These are phyloP conservation scores for Zaprionus camerounensis DNA, from an alignment of 1,140 invertebrate species.

Conservation along the genomic window DNA sequence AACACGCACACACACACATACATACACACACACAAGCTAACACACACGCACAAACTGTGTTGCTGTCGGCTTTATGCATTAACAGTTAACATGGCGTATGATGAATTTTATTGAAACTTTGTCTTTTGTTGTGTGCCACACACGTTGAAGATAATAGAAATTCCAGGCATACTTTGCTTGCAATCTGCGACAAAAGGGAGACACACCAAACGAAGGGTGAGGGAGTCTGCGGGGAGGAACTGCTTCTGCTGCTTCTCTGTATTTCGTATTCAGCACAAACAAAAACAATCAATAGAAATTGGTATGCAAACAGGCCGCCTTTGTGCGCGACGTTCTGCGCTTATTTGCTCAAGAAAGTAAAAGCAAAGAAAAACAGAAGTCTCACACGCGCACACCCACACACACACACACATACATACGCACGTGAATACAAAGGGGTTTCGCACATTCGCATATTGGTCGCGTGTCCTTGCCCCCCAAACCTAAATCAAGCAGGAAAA, in stretches of 20 bases:
- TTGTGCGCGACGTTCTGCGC: conserved; percentile 49
- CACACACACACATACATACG: background rate
- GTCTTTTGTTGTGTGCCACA: conserved; percentile 55
- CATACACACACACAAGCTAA: background rate
- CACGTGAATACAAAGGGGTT: conserved; percentile 15
- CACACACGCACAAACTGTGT: background rate
- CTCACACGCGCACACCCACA: conserved; percentile 16
- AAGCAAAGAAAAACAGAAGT: conserved; percentile 58
- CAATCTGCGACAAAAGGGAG: conserved; percentile 41
- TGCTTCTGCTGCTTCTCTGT: too few relatives aligned
- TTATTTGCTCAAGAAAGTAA: conserved; percentile 73
- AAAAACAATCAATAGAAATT: conserved; percentile 79
- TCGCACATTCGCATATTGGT: background rate
- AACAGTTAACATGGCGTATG: conserved; percentile 30
- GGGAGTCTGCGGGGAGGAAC: background rate
- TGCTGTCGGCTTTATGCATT: conserved; percentile 17
- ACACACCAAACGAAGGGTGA: background rate
- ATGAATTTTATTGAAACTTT: conserved; percentile 52
- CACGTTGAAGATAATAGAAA: conserved; percentile 54
- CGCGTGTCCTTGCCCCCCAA: background rate
- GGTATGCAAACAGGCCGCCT: conserved; percentile 71
- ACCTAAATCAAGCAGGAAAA: conserved; percentile 16
- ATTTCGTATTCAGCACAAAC: conserved; percentile 57
- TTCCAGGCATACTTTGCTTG: conserved; percentile 58
- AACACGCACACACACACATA: background rate